These are phyloP conservation scores for Sebastes fasciatus DNA, from an alignment of 2,113 vertebrate genomes.

Conservation along the genomic window DNA sequence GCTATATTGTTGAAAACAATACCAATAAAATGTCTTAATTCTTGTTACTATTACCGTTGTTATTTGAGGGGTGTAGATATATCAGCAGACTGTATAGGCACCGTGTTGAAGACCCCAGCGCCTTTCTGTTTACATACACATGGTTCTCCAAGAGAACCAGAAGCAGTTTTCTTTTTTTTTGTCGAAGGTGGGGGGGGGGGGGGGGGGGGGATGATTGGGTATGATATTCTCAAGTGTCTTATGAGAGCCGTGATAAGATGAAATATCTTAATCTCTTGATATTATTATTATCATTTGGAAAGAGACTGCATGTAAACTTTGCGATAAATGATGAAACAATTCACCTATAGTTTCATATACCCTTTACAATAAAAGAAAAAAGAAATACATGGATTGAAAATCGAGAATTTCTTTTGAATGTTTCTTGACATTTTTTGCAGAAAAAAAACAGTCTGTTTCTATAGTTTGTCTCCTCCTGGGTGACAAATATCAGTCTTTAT, in stretches of 20 bases:
- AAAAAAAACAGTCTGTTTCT: background rate
- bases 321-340: constrained; percentile 83
- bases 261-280: constrained; percentile 78
- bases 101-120: constrained; percentile 62
- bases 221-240: constrained; percentile 79
- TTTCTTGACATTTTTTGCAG: constrained; percentile 31
- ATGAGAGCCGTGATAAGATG: constrained; percentile 69
- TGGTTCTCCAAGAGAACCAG: constrained; percentile 79
- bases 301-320: constrained; percentile 87
- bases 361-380: constrained; percentile 86
- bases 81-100: constrained; percentile 67
- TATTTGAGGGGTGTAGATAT: constrained; percentile 73
- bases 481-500: background rate
- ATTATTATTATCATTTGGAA: constrained; percentile 80
- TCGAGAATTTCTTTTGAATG: constrained; percentile 71
- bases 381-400: constrained; percentile 71
- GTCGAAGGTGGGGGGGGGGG: background rate
- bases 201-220: constrained; percentile 39
- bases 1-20: constrained; percentile 83
- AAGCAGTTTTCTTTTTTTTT: constrained; percentile 52
- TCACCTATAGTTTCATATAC: constrained; percentile 87
- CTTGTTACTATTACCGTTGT: constrained; percentile 79
- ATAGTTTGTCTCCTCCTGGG: background rate
- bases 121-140: constrained; percentile 77
- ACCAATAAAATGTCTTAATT: constrained; percentile 86